These are phyloP conservation scores for Cheilosia pagana DNA, from an alignment of 2,888 invertebrate genomes.

Conservation along the genomic window DNA sequence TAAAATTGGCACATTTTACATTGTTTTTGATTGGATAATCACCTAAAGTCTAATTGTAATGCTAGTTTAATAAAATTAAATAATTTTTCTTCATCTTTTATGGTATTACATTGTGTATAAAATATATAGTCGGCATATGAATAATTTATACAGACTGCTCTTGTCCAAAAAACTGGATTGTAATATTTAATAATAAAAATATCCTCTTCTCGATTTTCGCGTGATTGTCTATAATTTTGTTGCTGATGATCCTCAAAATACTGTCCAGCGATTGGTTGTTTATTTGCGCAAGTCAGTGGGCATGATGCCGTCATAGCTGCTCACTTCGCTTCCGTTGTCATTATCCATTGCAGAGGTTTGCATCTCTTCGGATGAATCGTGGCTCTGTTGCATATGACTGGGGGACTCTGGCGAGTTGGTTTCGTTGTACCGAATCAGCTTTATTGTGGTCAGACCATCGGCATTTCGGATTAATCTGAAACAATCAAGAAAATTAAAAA, in stretches of 20 bases:
- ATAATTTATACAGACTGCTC: slow-evolving; percentile 67
- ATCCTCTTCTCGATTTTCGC: slow-evolving; percentile 28
- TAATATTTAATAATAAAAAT: slow-evolving; percentile 65
- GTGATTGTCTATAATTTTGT: slow-evolving; percentile 63
- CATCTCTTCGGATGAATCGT: slow-evolving; percentile 70
- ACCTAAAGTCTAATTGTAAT: slow-evolving; percentile 37
- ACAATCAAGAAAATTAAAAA: slow-evolving; percentile 15
- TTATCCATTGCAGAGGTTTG: slow-evolving; percentile 74
- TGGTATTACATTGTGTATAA: slow-evolving; percentile 56
- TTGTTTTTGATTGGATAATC: slow-evolving; percentile 72
- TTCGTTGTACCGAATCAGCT: slow-evolving; percentile 82
- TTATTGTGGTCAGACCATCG: slow-evolving; percentile 83
- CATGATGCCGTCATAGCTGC: slow-evolving; percentile 74
- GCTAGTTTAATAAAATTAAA: slow-evolving; percentile 60
- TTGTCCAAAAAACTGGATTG: slow-evolving; percentile 70
- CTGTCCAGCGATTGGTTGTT: slow-evolving; percentile 55
- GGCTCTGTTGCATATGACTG: slow-evolving; percentile 66
- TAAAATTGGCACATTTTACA: slow-evolving; percentile 75
- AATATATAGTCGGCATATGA: slow-evolving; percentile 60
- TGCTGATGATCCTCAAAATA: slow-evolving; percentile 33
- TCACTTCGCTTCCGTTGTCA: slow-evolving; percentile 77
- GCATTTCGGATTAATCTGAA: slow-evolving; percentile 83
- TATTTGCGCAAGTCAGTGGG: slow-evolving; percentile 78
- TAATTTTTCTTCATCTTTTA: slow-evolving; percentile 30
- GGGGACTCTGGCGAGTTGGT: slow-evolving; percentile 70